These are phyloP conservation scores for Lathronympha strigana DNA, from an alignment of 2,888 invertebrate species.

Conservation along the genomic window DNA sequence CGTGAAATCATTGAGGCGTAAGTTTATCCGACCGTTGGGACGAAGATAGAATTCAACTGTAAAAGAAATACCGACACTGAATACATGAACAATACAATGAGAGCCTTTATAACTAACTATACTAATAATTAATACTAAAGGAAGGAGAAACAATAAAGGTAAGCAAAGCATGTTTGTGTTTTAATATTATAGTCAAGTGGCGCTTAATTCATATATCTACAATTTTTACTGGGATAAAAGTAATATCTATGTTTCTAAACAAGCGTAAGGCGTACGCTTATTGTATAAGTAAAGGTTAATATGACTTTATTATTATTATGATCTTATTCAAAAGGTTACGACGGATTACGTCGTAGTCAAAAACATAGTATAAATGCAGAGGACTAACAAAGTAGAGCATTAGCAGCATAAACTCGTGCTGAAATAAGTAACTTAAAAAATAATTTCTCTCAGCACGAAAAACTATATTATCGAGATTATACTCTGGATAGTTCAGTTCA, in stretches of 20 bases:
- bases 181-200: conserved; percentile 24
- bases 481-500: too few species aligned
- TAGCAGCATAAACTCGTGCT: not conserved
- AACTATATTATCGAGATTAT: too few species aligned
- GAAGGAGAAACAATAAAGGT: conserved; percentile 30
- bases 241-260: conserved; percentile 4
- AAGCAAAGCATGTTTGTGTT: conserved; percentile 31
- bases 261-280: conserved; percentile 13
- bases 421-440: not conserved
- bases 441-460: too few species aligned
- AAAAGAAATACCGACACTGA: conserved; percentile 37
- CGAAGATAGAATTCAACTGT: conserved; percentile 73
- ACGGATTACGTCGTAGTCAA: too few species aligned
- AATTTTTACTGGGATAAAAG: conserved; percentile 18
- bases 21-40: conserved; percentile 70
- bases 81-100: not conserved
- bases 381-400: not conserved
- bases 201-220: conserved; percentile 19
- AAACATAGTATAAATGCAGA: conserved; percentile 6
- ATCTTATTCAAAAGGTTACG: conserved; percentile 34
- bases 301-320: conserved; percentile 20
- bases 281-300: conserved; percentile 11
- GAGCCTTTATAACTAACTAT: not conserved
- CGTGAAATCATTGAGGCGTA: conserved; percentile 73
- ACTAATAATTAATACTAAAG: conserved; percentile 8